Percentiles rank a stretch among this genome's conserved stretches.
Conservation (phyloP, 2,888 invertebrate species). For the Campaea margaritaria region DNA sequence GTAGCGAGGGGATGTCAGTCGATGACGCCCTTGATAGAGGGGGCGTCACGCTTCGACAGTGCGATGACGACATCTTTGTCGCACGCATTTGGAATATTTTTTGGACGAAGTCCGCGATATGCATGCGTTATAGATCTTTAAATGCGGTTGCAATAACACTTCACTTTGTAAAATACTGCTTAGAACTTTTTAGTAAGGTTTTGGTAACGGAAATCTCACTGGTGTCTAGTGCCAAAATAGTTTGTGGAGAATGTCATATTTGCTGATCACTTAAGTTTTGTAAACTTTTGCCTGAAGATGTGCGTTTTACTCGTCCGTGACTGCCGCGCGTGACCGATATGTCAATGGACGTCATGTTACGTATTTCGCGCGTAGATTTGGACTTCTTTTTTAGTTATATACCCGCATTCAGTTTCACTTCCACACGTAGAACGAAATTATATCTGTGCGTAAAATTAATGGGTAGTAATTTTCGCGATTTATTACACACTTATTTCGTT, state of each 20-base stretch:
- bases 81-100: constrained; percentile 68
- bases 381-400: background rate
- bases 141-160: too few species aligned
- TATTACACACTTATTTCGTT: constrained; percentile 22
- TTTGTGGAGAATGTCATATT: too few species aligned
- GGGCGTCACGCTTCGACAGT: constrained; percentile 80
- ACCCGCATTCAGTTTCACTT: constrained; percentile 3
- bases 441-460: background rate
- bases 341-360: background rate
- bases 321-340: background rate
- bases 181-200: too few species aligned
- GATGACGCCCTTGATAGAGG: constrained; percentile 80
- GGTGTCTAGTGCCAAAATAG: too few species aligned
- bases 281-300: background rate
- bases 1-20: constrained; percentile 59
- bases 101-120: background rate
- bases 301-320: background rate
- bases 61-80: constrained; percentile 82
- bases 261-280: too few species aligned
- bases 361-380: background rate
- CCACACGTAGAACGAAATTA: background rate
- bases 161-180: too few species aligned
- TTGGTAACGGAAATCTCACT: too few species aligned
- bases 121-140: too few species aligned
- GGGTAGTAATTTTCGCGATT: constrained; percentile 13